Evolutionary conservation across 2,113 vertebrate genomes (phyloP), one percentile per base, ranked within the genome.

Genomic region (Vulpes lagopus): DNA sequence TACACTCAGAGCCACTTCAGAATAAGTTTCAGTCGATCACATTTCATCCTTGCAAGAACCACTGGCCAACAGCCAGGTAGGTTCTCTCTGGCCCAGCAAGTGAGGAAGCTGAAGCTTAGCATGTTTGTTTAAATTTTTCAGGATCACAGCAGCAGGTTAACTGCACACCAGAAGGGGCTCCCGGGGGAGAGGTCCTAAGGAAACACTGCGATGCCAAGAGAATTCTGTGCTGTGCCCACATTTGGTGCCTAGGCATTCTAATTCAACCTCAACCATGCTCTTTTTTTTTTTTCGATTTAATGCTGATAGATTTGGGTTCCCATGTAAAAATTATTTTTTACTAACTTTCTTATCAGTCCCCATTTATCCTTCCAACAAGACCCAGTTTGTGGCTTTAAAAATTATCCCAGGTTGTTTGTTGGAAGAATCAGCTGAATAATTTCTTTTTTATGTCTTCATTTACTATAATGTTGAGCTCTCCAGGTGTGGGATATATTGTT

Each of bases 351-450:
- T 82, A 35, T 62, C 30, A 79, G 49, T 96, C 22, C 30, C 62
- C 80, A 51, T 82, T 82, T 94, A 67, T 88, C 22, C 69, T 67
- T 83, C 15, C 16, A 82, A 55, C 35, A 78, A 80, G n/a, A 17
- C 8, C 82, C 30, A 81, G 1, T 88, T 83, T 88, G 15, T 85
- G 27, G 27, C 32, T 69, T 89, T 69, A 38, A 27, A 74, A 89
- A 53, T 78, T 53, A 69, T 6, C 25, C 23, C 15, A 8, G 23
- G 27, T 82, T 32, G 3, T 51, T 80, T 87, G 3, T 67, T 43
- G 20, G 60, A 55, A 90, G n/a, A 90, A 90, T 32, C 15, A 62
- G 38, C 55, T 25, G 12, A 55, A 0, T 67, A 19, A 90, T 35
- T 90, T 89, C 43, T 27, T 49, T 65, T 74, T n/a, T n/a, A 38